Conservation (phyloP, 2,797 vertebrate species). For the Triplophysa yarkandensis region DNA sequence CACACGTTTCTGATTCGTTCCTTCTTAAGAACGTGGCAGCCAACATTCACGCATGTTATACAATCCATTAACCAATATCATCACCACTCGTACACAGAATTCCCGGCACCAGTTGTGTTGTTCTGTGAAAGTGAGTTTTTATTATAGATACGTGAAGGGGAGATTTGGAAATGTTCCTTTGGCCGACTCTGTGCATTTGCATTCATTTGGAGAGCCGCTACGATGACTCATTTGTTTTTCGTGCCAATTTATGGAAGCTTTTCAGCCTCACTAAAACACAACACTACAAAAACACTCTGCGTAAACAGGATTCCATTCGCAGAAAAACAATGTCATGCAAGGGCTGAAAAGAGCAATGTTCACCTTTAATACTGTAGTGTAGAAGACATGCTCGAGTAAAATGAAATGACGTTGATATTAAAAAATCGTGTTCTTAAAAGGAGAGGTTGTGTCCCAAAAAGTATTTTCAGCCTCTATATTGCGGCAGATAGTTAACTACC, state of each 20-base stretch:
- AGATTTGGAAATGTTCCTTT: conserved; percentile 35
- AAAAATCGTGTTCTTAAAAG: neutral
- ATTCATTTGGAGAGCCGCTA: conserved; percentile 34
- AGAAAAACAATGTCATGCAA: conserved; percentile 16
- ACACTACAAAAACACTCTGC: conserved; percentile 19
- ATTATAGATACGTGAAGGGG: conserved; percentile 24
- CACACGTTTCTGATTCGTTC: conserved; percentile 2
- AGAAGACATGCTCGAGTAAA: neutral
- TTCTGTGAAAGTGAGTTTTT: conserved; percentile 10
- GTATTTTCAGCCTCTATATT: neutral
- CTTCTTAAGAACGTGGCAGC: conserved; percentile 5
- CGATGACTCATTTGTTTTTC: conserved; percentile 46
- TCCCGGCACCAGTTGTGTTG: conserved; percentile 5
- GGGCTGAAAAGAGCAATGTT: conserved; percentile 20
- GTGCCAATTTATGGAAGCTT: conserved; percentile 40
- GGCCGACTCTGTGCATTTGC: conserved; percentile 24
- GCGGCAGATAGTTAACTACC: neutral
- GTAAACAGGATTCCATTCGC: conserved; percentile 18
- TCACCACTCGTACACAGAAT: conserved; percentile 3
- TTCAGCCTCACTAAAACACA: conserved; percentile 23
- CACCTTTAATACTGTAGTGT: conserved; percentile 16
- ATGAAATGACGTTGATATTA: conserved; percentile 1
- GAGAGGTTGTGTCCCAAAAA: neutral
- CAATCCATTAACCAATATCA: conserved; percentile 30
- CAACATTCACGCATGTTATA: neutral